phyloP scores from a whole-genome alignment of 2,888 invertebrate genomes.

The Zygaena filipendulae region DNA sequence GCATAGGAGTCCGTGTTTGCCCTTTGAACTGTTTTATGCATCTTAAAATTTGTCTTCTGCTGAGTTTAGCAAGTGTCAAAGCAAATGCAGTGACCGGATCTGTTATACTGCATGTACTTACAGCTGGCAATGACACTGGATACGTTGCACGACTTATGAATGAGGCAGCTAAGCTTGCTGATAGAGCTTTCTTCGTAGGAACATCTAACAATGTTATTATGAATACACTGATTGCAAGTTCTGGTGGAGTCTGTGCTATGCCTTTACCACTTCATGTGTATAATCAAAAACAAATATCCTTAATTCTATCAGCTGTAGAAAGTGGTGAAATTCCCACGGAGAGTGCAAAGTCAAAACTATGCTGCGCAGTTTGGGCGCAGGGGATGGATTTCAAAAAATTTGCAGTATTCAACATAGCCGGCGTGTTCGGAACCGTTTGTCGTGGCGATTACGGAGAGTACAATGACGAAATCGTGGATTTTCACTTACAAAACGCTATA shows the following conservation, averaged over 20 bases:
- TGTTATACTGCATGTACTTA: conserved; percentile 42
- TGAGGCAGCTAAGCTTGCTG: conserved; percentile 37
- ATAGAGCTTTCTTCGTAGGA: conserved; percentile 31
- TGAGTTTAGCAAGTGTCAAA: conserved; percentile 49
- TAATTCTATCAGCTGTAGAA: conserved; percentile 38
- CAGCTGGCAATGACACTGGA: conserved; percentile 38
- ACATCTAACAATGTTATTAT: conserved; percentile 27
- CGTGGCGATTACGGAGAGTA: conserved; percentile 43
- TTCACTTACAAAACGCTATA: conserved; percentile 30
- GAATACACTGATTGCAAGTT: conserved; percentile 33
- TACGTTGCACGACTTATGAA: conserved; percentile 39
- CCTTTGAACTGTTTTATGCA: conserved; percentile 52
- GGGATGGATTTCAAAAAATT: conserved; percentile 49
- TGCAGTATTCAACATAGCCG: conserved; percentile 36
- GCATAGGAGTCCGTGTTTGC: conserved; percentile 39
- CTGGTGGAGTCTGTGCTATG: conserved; percentile 44
- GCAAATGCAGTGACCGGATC: conserved; percentile 31
- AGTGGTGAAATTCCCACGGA: conserved; percentile 32
- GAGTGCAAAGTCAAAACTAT: conserved; percentile 26
- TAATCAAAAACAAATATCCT: conserved; percentile 35
- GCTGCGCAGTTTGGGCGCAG: conserved; percentile 49
- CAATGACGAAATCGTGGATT: conserved; percentile 41
- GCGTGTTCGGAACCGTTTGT: conserved; percentile 43
- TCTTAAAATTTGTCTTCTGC: conserved; percentile 43
- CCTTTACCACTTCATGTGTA: conserved; percentile 45